Conservation (phyloP, 2,888 invertebrate genomes). For the Acrobasis consociella region DNA sequence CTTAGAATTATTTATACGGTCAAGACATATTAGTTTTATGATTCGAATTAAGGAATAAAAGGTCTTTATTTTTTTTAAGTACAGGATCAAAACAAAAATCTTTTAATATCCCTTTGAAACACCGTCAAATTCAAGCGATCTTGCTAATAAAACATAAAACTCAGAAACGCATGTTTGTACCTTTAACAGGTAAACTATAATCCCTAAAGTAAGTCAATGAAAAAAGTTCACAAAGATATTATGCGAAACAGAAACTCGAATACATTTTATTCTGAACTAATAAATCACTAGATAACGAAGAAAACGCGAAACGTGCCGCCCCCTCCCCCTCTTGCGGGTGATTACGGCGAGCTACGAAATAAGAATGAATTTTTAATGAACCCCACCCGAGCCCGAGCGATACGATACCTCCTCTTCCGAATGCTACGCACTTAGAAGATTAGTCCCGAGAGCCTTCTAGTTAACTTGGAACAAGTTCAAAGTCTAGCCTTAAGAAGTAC, state of each 20-base stretch:
- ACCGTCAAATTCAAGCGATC: too few species aligned
- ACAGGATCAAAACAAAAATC: too few species aligned
- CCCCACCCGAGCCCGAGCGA: constrained; percentile 43
- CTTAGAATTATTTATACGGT: too few species aligned
- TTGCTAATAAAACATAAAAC: not conserved
- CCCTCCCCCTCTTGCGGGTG: constrained; percentile 64
- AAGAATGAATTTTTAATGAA: constrained; percentile 83
- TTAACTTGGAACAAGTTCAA: constrained; percentile 59
- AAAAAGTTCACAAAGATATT: not conserved
- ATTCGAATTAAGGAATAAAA: too few species aligned
- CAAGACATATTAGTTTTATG: too few species aligned
- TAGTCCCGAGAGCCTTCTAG: constrained; percentile 74
- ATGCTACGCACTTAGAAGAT: constrained; percentile 80
- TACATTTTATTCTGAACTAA: constrained; percentile 42
- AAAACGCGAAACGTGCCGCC: constrained; percentile 53
- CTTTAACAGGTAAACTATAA: not conserved
- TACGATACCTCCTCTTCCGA: constrained; percentile 46
- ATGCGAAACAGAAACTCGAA: constrained; percentile 30
- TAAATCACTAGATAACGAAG: constrained; percentile 66
- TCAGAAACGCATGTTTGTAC: too few species aligned
- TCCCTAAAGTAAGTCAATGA: not conserved
- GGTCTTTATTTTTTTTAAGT: too few species aligned
- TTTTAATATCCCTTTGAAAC: too few species aligned
- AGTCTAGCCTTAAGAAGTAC: constrained; percentile 13
- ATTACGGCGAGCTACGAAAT: constrained; percentile 74